Base-by-base conservation (phyloP, 2,888 invertebrate genomes). In the Trichacis sp. region DNA sequence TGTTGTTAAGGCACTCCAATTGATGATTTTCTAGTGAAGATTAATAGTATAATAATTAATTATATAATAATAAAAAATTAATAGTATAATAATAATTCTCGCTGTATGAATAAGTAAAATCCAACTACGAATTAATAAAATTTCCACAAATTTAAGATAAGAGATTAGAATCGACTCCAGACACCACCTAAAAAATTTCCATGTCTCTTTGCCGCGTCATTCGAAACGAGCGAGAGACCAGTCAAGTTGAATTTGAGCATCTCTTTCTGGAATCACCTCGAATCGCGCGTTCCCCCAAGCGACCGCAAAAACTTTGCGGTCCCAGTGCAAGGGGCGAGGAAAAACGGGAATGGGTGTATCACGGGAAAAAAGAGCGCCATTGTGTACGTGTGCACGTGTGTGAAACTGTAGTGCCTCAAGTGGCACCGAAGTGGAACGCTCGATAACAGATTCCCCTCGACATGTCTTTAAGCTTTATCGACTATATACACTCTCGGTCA, bases 341-440 rank as follows among this genome's bases (percentile, higher is more conserved):
- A 33, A 33, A 33, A 33, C 33, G 33, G 33, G 33, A 11, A 33
- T n/a, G 24, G 8, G 24, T 24, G n/a, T n/a, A n/a, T n/a, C n/a
- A 24, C 24, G 33, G n/a, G 9, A n/a, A 33, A 33, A 33, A 33
- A 33, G n/a, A n/a, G n/a, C 33, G 33, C 24, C 33, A 33, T 33
- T 6, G n/a, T 19, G 43, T 19, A 19, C 6, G 43, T 43, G 43
- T 19, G 19, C 19, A 19, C 18, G 43, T 19, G 43, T 42, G 18
- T 11, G 43, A 18, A 51, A 38, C 17, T 60, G 61, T 53, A 56
- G 57, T 45, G 45, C 48, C 52, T 52, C 59, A 69, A 70, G 69
- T 71, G 69, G 48, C 60, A 64, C 64, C 72, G 64, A 75, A 74
- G 71, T 71, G 73, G 70, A 71, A 70, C 70, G 70, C 68, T 72